phyloP scores from a whole-genome alignment of 1,140 invertebrate genomes.

The Trachymyrmex cornetzi region DNA sequence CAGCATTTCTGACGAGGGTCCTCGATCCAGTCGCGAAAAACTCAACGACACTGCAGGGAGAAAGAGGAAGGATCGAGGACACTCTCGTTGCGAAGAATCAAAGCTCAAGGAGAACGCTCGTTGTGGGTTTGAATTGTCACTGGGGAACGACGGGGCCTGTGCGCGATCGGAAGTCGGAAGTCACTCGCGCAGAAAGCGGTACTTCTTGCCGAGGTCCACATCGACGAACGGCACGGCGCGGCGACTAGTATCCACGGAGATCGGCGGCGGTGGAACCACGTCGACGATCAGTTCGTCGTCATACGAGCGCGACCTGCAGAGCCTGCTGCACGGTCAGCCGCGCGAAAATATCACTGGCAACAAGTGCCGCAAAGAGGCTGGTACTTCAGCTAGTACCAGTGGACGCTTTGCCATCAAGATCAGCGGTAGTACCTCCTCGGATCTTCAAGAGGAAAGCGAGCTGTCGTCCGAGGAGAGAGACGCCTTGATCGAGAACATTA shows the following conservation, averaged over 20 bases:
- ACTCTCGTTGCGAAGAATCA: slow-evolving; percentile 9
- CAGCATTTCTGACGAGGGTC: slow-evolving; percentile 75
- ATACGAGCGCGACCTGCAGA: slow-evolving; percentile 68
- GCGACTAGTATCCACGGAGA: slow-evolving; percentile 44
- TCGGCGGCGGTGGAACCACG: slow-evolving; percentile 66
- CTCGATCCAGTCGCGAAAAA: slow-evolving; percentile 75
- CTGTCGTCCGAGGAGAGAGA: slow-evolving; percentile 80
- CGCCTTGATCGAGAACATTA: slow-evolving; percentile 75
- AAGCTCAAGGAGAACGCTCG: not conserved
- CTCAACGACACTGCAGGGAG: not conserved
- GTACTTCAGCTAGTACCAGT: slow-evolving; percentile 23
- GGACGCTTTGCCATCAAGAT: slow-evolving; percentile 64
- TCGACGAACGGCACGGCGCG: slow-evolving; percentile 76
- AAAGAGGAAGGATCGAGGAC: slow-evolving; percentile 30
- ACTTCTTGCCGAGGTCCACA: slow-evolving; percentile 75
- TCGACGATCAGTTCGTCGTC: slow-evolving; percentile 69
- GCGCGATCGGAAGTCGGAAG: not conserved
- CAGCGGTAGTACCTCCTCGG: slow-evolving; percentile 78
- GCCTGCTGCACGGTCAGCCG: slow-evolving; percentile 13
- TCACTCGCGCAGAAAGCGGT: slow-evolving; percentile 55
- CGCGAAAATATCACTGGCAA: slow-evolving; percentile 19
- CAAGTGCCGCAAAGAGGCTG: slow-evolving; percentile 28
- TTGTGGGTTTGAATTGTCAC: slow-evolving; percentile 10
- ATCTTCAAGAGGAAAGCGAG: slow-evolving; percentile 80
- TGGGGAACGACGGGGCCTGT: slow-evolving; percentile 16